Base-by-base conservation (phyloP, 2,113 vertebrate species). In the Oriolus oriolus region DNA sequence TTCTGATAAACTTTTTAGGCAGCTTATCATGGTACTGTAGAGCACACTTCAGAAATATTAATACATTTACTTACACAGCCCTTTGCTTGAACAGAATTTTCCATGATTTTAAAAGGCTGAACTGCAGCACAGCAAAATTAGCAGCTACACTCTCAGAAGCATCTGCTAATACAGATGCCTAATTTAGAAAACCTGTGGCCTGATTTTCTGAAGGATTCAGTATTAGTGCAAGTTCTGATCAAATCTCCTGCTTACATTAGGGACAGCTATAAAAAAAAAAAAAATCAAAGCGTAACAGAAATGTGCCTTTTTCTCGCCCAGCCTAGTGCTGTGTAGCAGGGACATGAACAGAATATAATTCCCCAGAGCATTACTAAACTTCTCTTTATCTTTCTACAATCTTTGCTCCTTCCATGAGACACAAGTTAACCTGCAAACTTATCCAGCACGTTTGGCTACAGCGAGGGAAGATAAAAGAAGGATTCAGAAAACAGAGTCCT, bases 161-260 rank as follows among this genome's bases (percentile, higher is more conserved):
- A 89, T 87, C 76, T 87, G 77, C 60, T 89, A 95, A 92, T 87
- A 89, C 42, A 74, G 44, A 91, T 68, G 59, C 78, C 66, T 57
- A 54, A 85, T 85, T 83, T 83, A 73, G 82, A 85, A 96, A 90
- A 91, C 54, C 70, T 76, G 41, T 20, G 27, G 70, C 77, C 49
- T 82, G 53, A 41, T 94, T 82, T 95, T 60, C 63, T 84, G 61
- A 68, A 84, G 73, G 80, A 90, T 30, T 82, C 31, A 35, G n/a
- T 37, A 56, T 59, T 47, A 68, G 27, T 22, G 2, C 23, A 84
- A 70, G 30, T 71, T 95, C 76, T 76, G 56, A 89, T 50, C 49
- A 89, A 91, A 65, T 56, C 49, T 89, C 61, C 71, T 69, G 60
- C 50, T 73, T 59, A 20, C 1, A 0, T 70, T 84, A 75, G 61